Evolutionary conservation across 1,140 invertebrate species (phyloP).

Genomic region (Belonocnema kinseyi): DNA sequence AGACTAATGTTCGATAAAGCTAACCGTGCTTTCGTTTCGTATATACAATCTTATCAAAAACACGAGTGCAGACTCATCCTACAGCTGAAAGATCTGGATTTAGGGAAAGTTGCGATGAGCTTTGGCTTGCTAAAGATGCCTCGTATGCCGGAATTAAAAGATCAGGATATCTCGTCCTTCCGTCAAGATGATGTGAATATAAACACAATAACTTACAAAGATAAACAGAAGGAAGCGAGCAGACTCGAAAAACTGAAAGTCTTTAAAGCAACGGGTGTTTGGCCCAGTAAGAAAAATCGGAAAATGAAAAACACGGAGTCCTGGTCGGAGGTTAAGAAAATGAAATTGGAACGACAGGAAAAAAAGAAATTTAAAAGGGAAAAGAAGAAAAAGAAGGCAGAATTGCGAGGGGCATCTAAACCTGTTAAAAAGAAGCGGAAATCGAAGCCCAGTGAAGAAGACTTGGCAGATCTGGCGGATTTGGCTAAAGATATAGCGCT

Average conservation of each 20-base stretch:
- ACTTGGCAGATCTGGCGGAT: slow-evolving; percentile 91
- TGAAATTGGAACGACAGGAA: slow-evolving; percentile 81
- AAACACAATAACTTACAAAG: slow-evolving; percentile 87
- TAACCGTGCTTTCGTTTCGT: slow-evolving; percentile 95
- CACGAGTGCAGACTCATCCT: slow-evolving; percentile 96
- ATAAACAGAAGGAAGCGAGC: slow-evolving; percentile 86
- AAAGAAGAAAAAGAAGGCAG: slow-evolving; percentile 83
- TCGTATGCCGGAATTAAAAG: slow-evolving; percentile 95
- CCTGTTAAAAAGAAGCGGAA: slow-evolving; percentile 79
- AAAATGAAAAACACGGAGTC: slow-evolving; percentile 81
- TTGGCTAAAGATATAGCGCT: slow-evolving; percentile 88
- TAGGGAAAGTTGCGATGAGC: slow-evolving; percentile 89
- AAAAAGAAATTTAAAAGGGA: slow-evolving; percentile 79
- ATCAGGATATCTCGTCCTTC: slow-evolving; percentile 82
- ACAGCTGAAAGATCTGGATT: slow-evolving; percentile 90
- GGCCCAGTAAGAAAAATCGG: slow-evolving; percentile 83
- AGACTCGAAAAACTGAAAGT: slow-evolving; percentile 84
- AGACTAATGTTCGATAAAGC: slow-evolving; percentile 91
- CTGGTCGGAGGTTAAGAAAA: slow-evolving; percentile 89
- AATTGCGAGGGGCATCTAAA: slow-evolving; percentile 79
- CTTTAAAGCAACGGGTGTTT: slow-evolving; percentile 85
- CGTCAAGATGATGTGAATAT: slow-evolving; percentile 81
- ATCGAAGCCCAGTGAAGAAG: slow-evolving; percentile 80
- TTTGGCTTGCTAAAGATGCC: slow-evolving; percentile 95
- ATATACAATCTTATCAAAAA: slow-evolving; percentile 94